Percentiles rank a stretch among this genome's conserved stretches.
phyloP scores from a whole-genome alignment of 2,113 vertebrate genomes.

The Cinclus cinclus region DNA sequence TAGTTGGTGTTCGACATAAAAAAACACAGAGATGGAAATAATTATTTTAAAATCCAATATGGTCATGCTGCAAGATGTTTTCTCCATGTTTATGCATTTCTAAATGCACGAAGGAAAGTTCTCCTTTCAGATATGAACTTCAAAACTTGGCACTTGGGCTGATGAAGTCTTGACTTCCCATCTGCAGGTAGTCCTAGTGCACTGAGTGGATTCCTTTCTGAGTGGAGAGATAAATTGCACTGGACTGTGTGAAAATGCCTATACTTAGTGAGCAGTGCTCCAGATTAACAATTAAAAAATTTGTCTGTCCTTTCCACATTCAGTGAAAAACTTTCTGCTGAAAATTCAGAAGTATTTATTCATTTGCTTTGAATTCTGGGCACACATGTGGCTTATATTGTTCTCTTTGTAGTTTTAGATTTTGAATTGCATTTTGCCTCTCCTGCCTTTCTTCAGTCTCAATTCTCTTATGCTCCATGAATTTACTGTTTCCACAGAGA shows the following conservation, averaged over 20 bases:
- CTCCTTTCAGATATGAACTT: background rate
- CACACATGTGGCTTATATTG: background rate
- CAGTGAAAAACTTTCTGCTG: background rate
- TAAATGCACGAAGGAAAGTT: background rate
- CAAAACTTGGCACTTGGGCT: background rate
- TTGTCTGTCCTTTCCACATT: background rate
- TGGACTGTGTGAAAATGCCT: background rate
- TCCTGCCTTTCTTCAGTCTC: background rate
- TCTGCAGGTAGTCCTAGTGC: background rate
- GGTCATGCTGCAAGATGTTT: background rate
- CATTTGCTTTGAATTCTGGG: background rate
- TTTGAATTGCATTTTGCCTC: background rate
- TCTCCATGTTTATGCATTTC: background rate
- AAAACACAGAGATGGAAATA: background rate
- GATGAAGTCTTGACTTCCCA: background rate
- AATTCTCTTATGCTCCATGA: background rate
- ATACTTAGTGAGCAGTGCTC: background rate
- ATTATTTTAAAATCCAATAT: background rate
- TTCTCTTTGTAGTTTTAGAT: background rate
- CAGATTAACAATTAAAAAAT: background rate
- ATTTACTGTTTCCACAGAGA: background rate
- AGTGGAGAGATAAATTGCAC: background rate
- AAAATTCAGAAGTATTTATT: background rate
- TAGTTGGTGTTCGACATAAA: accelerated
- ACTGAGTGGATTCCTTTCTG: background rate